Percentiles rank a stretch among this genome's conserved stretches.
These are phyloP conservation scores for Lateolabrax maculatus DNA, from an alignment of 2,797 vertebrate species.

Conservation along the genomic window DNA sequence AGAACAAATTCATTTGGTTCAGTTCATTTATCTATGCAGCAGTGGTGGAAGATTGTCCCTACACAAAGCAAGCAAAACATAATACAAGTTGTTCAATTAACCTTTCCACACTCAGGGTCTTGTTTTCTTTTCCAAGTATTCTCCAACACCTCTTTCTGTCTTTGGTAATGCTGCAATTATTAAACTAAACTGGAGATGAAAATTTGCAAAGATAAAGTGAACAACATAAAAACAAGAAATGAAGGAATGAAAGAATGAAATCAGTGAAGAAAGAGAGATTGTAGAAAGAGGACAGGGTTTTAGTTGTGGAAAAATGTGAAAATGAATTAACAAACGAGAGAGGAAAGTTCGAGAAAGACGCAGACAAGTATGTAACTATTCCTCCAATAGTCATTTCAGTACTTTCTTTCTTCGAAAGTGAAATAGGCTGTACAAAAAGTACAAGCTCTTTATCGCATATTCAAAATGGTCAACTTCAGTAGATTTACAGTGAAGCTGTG, in stretches of 20 bases:
- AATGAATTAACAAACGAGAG: background rate
- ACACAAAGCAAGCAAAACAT: conserved; percentile 40
- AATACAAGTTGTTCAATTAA: conserved; percentile 54
- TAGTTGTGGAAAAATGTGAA: background rate
- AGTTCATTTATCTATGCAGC: conserved; percentile 48
- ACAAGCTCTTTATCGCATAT: background rate
- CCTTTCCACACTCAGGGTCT: conserved; percentile 15
- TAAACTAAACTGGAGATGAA: conserved; percentile 16
- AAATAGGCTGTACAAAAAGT: conserved; percentile 7
- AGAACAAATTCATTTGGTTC: conserved; percentile 45
- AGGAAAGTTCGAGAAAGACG: background rate
- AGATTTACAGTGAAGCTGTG: background rate
- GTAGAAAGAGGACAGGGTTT: too few species aligned
- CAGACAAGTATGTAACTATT: background rate
- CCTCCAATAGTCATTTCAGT: background rate
- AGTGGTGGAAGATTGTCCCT: conserved; percentile 20
- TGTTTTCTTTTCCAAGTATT: conserved; percentile 1
- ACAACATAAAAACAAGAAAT: background rate
- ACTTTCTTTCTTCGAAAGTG: background rate
- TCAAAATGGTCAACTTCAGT: background rate
- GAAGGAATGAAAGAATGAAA: background rate
- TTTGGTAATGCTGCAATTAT: conserved; percentile 17
- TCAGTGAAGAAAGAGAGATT: background rate
- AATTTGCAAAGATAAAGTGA: background rate
- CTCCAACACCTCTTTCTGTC: background rate